Conservation (phyloP, 2,113 vertebrate genomes). For the Himantopus leucocephalus region DNA sequence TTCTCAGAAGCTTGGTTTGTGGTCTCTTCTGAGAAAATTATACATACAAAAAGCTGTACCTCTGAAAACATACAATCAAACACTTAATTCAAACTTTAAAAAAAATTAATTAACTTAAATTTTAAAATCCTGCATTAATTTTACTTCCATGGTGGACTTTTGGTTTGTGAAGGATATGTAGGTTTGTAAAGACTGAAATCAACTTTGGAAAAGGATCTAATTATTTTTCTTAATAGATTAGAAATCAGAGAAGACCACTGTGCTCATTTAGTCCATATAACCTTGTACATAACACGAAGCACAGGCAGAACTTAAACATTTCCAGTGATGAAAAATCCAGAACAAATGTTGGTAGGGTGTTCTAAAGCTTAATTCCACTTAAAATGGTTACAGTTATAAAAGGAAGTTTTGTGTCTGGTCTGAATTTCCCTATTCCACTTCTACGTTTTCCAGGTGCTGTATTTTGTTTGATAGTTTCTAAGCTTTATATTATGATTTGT, state of each 20-base stretch:
- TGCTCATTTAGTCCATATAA: not conserved
- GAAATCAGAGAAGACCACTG: not conserved
- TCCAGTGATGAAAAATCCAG: not conserved
- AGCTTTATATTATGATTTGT: not conserved
- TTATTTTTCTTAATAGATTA: not conserved
- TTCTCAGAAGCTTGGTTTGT: not conserved
- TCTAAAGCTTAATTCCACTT: not conserved
- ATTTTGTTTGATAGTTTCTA: not conserved
- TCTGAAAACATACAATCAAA: not conserved
- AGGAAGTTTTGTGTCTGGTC: not conserved
- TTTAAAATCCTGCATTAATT: not conserved
- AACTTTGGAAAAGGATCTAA: not conserved
- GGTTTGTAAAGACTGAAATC: not conserved
- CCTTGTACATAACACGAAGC: not conserved
- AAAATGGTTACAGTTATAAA: not conserved
- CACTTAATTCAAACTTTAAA: not conserved
- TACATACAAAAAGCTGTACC: not conserved
- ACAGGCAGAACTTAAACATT: not conserved
- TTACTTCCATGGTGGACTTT: not conserved
- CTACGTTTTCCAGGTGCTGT: not conserved
- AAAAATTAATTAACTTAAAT: not conserved
- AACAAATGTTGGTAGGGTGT: not conserved
- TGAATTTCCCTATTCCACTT: not conserved
- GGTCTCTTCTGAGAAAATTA: not conserved
- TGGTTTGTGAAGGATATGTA: not conserved